phyloP scores from a whole-genome alignment of 1,140 invertebrate genomes.

The Sarcophaga peregrina region DNA sequence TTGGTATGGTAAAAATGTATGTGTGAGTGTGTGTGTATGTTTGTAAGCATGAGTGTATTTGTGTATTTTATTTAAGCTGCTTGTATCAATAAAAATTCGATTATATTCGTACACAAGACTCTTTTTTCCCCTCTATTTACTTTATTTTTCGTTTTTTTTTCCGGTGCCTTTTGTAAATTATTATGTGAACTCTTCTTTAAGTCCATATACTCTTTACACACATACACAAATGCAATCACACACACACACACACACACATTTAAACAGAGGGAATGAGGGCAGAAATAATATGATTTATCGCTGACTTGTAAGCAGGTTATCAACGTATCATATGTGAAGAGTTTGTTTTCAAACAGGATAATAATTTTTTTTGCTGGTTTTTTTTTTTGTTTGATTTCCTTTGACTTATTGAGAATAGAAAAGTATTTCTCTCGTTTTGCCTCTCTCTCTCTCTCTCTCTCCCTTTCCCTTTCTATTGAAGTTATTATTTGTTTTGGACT shows the following conservation, averaged over 20 bases:
- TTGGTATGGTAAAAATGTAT: neutral
- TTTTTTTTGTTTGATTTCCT: neutral
- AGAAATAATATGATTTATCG: conserved; percentile 30
- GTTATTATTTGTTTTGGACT: too few species aligned
- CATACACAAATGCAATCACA: neutral
- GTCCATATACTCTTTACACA: too few species aligned
- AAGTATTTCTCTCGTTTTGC: too few species aligned
- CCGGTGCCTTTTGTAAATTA: conserved; percentile 19
- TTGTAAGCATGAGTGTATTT: neutral
- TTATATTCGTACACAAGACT: conserved; percentile 45
- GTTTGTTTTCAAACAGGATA: conserved; percentile 29
- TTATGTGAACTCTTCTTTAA: neutral
- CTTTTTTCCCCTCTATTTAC: conserved; percentile 28
- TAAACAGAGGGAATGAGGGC: neutral
- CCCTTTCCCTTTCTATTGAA: too few species aligned
- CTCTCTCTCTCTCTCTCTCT: too few species aligned
- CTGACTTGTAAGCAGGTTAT: conserved; percentile 41
- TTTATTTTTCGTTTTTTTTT: neutral
- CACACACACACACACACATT: neutral
- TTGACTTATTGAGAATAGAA: neutral
- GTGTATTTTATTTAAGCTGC: conserved; percentile 43
- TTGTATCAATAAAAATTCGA: conserved; percentile 51
- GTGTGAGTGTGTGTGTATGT: neutral
- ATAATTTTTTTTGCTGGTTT: conserved; percentile 18
- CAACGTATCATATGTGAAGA: conserved; percentile 38